These are phyloP conservation scores for Corythornis leucogaster DNA, from an alignment of 2,797 vertebrate species.

Conservation along the genomic window DNA sequence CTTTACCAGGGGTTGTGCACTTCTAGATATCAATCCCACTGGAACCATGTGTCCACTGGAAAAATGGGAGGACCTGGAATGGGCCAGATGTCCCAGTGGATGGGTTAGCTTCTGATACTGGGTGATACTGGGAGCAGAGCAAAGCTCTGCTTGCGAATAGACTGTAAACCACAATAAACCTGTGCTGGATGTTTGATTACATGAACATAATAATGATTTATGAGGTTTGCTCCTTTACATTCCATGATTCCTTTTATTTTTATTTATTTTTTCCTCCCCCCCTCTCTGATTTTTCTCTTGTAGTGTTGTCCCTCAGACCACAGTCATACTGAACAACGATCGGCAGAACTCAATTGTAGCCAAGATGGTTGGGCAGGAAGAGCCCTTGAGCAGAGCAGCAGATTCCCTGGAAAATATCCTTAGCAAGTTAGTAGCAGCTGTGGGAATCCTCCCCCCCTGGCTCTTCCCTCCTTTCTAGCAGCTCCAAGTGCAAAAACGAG, in stretches of 20 bases:
- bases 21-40: not conserved
- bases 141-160: not conserved
- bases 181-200: not conserved
- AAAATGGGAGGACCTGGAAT: not conserved
- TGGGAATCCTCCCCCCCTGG: not conserved
- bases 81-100: not conserved
- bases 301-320: conserved; percentile 97
- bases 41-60: not conserved
- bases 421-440: conserved; percentile 88
- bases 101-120: not conserved
- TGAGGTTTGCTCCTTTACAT: conserved; percentile 23
- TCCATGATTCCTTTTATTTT: not conserved
- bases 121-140: not conserved
- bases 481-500: not conserved
- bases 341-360: conserved; percentile 81
- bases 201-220: not conserved
- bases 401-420: conserved; percentile 94
- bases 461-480: not conserved
- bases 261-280: not conserved
- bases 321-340: conserved; percentile 96
- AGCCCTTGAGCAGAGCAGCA: conserved; percentile 81
- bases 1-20: not conserved
- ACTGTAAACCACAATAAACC: not conserved
- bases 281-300: conserved; percentile 63
- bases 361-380: conserved; percentile 88